These are phyloP conservation scores for Eupithecia vulgata DNA, from an alignment of 2,888 invertebrate species.

Conservation along the genomic window DNA sequence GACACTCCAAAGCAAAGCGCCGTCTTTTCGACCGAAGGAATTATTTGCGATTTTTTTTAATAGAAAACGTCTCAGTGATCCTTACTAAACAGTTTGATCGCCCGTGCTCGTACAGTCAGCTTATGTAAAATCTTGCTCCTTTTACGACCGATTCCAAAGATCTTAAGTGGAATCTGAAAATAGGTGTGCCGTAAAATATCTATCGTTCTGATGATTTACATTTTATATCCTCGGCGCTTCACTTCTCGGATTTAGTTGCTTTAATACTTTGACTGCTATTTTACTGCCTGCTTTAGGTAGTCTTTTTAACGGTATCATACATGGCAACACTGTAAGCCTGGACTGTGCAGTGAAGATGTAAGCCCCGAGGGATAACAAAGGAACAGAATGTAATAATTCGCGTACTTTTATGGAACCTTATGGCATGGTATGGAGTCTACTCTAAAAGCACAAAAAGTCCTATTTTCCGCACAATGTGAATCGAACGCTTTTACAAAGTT, in stretches of 20 bases:
- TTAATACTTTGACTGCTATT: not conserved
- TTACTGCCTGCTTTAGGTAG: not conserved
- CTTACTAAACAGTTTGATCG: conserved; percentile 15
- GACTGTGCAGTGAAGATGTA: not conserved
- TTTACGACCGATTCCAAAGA: conserved; percentile 43
- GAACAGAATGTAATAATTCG: not conserved
- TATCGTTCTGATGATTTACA: conserved; percentile 19
- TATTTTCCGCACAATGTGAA: not conserved
- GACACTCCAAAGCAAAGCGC: not conserved
- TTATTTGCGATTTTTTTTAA: no score
- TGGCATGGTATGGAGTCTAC: no score
- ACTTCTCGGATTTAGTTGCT: not conserved
- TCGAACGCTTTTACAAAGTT: not conserved
- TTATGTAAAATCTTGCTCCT: conserved; percentile 39
- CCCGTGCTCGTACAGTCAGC: conserved; percentile 7
- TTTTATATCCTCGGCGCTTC: conserved; percentile 21
- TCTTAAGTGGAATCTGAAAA: conserved; percentile 36
- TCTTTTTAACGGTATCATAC: not conserved
- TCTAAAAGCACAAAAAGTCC: not conserved
- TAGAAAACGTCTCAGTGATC: not conserved
- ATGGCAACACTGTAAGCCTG: not conserved
- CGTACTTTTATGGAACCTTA: no score
- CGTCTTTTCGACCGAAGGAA: no score
- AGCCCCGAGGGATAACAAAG: not conserved
- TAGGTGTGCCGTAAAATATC: conserved; percentile 28